phyloP scores from a whole-genome alignment of 1,140 invertebrate genomes.

The Campodea augens region DNA sequence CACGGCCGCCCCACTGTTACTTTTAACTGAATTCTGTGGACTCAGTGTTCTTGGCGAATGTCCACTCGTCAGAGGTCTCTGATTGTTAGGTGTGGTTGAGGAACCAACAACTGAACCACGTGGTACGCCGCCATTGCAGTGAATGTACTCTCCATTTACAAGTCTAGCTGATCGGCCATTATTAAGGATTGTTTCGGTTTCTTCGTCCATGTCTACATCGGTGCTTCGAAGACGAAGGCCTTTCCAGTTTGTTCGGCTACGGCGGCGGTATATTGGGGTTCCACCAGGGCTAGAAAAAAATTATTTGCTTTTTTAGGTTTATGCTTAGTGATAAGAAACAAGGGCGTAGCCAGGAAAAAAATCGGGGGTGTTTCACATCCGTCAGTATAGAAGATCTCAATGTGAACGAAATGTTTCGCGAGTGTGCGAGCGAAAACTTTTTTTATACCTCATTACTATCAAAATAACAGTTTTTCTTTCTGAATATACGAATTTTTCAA shows the following conservation, averaged over 20 bases:
- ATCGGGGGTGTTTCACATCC: too few relatives aligned
- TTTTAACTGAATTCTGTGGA: constrained; percentile 47
- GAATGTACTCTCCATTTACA: constrained; percentile 33
- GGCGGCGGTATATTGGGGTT: not conserved
- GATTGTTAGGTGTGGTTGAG: constrained; percentile 33
- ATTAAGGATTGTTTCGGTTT: constrained; percentile 20
- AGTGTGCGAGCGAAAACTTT: constrained; percentile 13
- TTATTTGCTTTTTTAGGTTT: not conserved
- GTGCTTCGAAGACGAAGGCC: constrained; percentile 20
- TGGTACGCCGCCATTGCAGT: constrained; percentile 45
- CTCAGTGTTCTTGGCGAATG: constrained; percentile 24
- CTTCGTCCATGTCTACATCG: constrained; percentile 18
- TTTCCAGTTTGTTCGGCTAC: not conserved
- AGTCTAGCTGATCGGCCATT: constrained; percentile 15
- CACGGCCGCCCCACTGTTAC: constrained; percentile 19
- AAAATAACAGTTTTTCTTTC: not conserved
- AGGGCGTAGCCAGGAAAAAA: too few relatives aligned
- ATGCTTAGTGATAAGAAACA: not conserved
- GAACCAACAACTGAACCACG: constrained; percentile 42
- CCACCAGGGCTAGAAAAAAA: not conserved
- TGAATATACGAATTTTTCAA: too few relatives aligned
- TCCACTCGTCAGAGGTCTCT: constrained; percentile 14
- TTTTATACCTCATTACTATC: constrained; percentile 20
- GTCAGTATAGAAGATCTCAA: too few relatives aligned
- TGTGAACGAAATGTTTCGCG: too few relatives aligned